These are phyloP conservation scores for Marmota monax DNA, from an alignment of 2,113 vertebrate species.

Conservation along the genomic window DNA sequence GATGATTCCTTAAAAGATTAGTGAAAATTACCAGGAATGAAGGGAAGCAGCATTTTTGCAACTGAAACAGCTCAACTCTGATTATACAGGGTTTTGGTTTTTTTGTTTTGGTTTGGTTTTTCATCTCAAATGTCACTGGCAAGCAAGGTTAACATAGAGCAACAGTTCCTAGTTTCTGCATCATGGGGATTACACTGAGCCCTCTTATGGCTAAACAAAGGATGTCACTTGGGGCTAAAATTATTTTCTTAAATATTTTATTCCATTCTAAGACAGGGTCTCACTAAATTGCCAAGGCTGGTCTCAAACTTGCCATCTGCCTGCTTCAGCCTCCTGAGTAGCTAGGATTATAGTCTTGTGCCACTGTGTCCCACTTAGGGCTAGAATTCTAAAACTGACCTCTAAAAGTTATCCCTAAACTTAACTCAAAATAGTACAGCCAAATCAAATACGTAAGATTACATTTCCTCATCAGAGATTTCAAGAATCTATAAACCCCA, in stretches of 20 bases:
- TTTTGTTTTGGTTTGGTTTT: not conserved
- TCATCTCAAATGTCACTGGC: conserved; percentile 55
- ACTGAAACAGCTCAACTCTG: conserved; percentile 55
- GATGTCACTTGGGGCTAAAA: not conserved
- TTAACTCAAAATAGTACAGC: conserved; percentile 34
- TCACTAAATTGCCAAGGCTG: no score
- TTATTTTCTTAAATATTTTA: no score
- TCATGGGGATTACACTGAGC: not conserved
- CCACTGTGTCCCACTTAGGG: not conserved
- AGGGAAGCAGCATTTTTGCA: conserved; percentile 44
- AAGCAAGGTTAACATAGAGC: not conserved
- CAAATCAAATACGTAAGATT: conserved; percentile 9
- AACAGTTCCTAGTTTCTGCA: not conserved
- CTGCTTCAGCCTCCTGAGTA: no score
- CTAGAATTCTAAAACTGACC: not conserved
- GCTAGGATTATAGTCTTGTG: no score
- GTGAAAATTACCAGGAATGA: conserved; percentile 52
- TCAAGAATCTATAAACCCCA: conserved; percentile 7
- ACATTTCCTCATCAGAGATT: conserved; percentile 13
- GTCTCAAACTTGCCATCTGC: no score
- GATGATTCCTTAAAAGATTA: conserved; percentile 57
- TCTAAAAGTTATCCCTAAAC: conserved; percentile 59
- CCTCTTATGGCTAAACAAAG: conserved; percentile 21
- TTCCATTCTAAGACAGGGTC: no score
- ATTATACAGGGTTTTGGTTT: not conserved